Evolutionary conservation across 2,888 invertebrate species (phyloP), one percentile per base, ranked within the genome.

Genomic region (Athalia circularis): DNA sequence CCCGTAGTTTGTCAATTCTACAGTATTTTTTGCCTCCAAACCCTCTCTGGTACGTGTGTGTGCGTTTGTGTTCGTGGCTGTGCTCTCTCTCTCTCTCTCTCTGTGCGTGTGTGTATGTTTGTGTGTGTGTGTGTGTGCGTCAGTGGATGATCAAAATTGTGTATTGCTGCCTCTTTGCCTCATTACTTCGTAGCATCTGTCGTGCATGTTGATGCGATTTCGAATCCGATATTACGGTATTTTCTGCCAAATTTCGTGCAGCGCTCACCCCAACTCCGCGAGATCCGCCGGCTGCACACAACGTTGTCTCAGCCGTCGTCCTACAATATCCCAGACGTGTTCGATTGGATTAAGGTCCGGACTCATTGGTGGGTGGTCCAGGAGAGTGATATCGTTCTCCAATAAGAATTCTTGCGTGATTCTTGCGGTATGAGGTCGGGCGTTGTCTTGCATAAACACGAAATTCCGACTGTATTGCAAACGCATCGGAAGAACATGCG

Each of bases 331-430:
- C 82, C 83, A 83, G 45, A 83, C 57, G 70, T 84, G 80, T 77
- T 83, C 80, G 50, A 84, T 81, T 11, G 83, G 83, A 79, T 83
- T 84, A 67, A 84, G 77, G 79, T 85, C 85, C 54, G 84, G 83
- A 65, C 83, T 85, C 62, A 79, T 80, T 50, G 84, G 83, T 80
- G 84, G 84, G 83, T 84, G 83, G 7, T 72, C 70, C 43, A 82
- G 64, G 48, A 64, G 50, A 9, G 65, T 13, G 48, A 79, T 64
- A 48, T 70, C 77, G 45, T 62, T 62, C 11, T 77, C 70, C 62
- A 75, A 47, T n/a, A 80, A 67, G 54, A 78, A 81, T 15, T 79
- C 62, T 54, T 61, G 15, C 43, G 70, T 74, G 54, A 79, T 59
- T 48, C 59, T 57, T n/a, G 81, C 80, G n/a, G 76, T 77, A 62